A percentile compares a stretch with the other conserved stretches of the same genome.
Evolutionary conservation across 2,797 vertebrate species (phyloP).

Genomic region (Botia almorhae): DNA sequence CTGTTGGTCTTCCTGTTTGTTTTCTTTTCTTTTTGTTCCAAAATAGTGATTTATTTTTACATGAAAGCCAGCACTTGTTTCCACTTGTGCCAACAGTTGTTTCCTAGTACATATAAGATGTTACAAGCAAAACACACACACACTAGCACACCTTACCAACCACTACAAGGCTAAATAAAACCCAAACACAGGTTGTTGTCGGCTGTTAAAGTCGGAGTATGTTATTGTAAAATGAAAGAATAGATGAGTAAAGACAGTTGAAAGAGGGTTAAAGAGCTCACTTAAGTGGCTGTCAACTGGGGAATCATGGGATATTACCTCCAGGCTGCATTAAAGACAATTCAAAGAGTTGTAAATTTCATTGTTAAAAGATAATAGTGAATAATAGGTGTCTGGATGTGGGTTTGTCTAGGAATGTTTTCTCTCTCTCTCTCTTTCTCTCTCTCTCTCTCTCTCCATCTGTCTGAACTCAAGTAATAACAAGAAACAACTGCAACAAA

Average conservation of each 20-base stretch:
- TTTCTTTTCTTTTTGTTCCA: conserved; percentile 19
- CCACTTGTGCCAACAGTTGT: conserved; percentile 1
- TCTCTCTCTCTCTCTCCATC: conserved; percentile 14
- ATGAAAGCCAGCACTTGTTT: conserved; percentile 9
- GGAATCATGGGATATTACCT: conserved; percentile 55
- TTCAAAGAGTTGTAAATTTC: conserved; percentile 59
- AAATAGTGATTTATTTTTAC: conserved; percentile 24
- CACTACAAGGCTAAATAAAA: conserved; percentile 39
- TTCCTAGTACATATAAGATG: neutral
- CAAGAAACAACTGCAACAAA: conserved; percentile 48
- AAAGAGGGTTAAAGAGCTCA: conserved; percentile 47
- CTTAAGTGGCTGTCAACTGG: conserved; percentile 43
- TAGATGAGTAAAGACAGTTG: conserved; percentile 42
- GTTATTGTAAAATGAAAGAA: conserved; percentile 46
- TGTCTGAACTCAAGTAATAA: conserved; percentile 43
- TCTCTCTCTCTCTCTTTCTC: neutral
- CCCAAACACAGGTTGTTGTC: conserved; percentile 36
- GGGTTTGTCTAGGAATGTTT: conserved; percentile 55
- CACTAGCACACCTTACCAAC: neutral
- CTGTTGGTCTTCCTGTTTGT: conserved; percentile 15
- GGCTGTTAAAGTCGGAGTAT: conserved; percentile 23
- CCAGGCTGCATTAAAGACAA: conserved; percentile 62
- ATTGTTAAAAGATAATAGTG: conserved; percentile 71
- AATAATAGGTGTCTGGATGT: conserved; percentile 70
- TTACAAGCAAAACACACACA: conserved; percentile 21